phyloP scores from a whole-genome alignment of 2,888 invertebrate species.

The Mythimna pallens region DNA sequence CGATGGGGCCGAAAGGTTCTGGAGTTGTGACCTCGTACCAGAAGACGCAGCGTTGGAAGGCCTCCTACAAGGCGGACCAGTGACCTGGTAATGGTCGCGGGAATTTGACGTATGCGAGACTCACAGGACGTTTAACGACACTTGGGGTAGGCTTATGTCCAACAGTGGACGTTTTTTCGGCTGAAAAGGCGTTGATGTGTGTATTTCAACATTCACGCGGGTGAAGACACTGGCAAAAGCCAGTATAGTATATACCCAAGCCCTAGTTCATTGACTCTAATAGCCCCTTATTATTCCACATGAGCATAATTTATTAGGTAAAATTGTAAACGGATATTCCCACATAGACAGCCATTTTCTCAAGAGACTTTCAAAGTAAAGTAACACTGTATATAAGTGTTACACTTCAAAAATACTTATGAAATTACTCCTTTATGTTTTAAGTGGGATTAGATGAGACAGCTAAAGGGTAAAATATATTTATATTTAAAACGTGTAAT shows the following conservation, averaged over 20 bases:
- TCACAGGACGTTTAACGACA: too few relatives aligned
- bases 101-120: too few relatives aligned
- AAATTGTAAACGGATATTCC: conserved; percentile 53
- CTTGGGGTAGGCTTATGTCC: too few relatives aligned
- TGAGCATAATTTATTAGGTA: conserved; percentile 18
- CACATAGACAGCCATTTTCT: conserved; percentile 41
- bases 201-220: neutral
- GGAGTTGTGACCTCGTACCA: too few relatives aligned
- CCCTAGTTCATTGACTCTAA: conserved; percentile 8
- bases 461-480: conserved; percentile 25
- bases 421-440: conserved; percentile 49
- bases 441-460: conserved; percentile 40
- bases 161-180: too few relatives aligned
- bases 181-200: too few relatives aligned
- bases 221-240: neutral
- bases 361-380: conserved; percentile 51
- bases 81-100: too few relatives aligned
- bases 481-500: conserved; percentile 24
- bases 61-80: too few relatives aligned
- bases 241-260: neutral
- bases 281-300: neutral
- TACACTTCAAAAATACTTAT: conserved; percentile 59
- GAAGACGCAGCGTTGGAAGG: too few relatives aligned
- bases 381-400: conserved; percentile 30
- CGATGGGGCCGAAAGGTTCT: too few relatives aligned